Evolutionary conservation across 2,797 vertebrate genomes (phyloP), one percentile per base, ranked within the genome.

Genomic region (Hyperoplus immaculatus): DNA sequence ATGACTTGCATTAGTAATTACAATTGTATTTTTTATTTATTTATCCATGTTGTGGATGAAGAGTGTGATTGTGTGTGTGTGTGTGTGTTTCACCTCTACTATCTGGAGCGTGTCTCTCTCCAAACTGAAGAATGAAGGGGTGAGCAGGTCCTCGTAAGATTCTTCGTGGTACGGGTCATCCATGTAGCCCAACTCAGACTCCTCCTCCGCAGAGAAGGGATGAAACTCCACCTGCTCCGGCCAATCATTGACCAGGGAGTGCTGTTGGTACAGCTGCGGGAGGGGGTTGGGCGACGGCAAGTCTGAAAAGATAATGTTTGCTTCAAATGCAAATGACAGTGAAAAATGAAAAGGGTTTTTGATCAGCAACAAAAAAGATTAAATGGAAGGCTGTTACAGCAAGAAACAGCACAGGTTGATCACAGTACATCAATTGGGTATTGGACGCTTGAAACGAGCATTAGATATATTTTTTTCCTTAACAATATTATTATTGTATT

Each of bases 81-180:
- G 4, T 39, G 60, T 49, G n/a, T 55, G 55, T 16, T 43, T 87
- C 71, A 96, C 95, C 95, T 96, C 95, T 36, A 95, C 95, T 90
- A 96, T 95, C 87, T 96, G 95, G 8, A 96, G 93, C 0, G 95
- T 91, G 61, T 96, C 95, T 70, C 94, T 94, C 87, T 96, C 95
- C 62, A 95, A 89, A 79, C 87, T 95, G 73, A 95, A 95, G 84
- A 96, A 95, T 6, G 95, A 95, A 3, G 95, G 93, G 1, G 95
- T 94, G 21, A 96, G 93, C 60, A 96, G 91, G 82, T 96, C 96
- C 79, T 96, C 95, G 2, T 95, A 96, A 0, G 93, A 91, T 69
- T 96, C 96, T 70, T 96, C 95, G 12, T 95, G 94, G 81, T 96
- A 95, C 0, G 94, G 93, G 66, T 96, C 95, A n/a, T 96, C 96